A percentile compares a stretch with the other conserved stretches of the same genome.
Evolutionary conservation across 2,113 vertebrate genomes (phyloP).

Genomic region (Salvelinus namaycush): DNA sequence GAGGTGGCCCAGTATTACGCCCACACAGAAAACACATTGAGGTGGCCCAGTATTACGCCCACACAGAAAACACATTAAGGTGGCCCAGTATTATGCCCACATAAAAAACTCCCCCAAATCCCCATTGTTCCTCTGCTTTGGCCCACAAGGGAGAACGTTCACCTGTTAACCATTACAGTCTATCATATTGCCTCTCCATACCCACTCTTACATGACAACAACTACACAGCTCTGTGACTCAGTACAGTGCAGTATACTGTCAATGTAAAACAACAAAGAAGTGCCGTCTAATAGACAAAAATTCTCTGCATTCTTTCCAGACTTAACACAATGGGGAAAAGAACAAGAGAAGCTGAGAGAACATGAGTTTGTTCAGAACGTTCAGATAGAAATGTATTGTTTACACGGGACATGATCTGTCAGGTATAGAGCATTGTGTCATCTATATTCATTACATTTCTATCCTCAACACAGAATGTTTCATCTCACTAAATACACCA

Average conservation of each 20-base stretch:
- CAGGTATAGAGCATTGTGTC: no score
- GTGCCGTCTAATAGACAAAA: background rate
- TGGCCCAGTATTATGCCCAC: no score
- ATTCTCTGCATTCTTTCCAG: slow-evolving; percentile 4
- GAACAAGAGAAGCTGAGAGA: slow-evolving; percentile 22
- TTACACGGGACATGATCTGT: no score
- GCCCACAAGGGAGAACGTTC: slow-evolving; percentile 35
- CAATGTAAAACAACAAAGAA: background rate
- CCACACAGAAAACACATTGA: background rate
- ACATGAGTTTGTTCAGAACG: background rate
- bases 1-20: background rate
- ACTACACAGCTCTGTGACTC: slow-evolving; percentile 5
- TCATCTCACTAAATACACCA: no score
- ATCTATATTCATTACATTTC: no score
- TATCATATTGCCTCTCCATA: background rate
- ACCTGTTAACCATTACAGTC: slow-evolving; percentile 35
- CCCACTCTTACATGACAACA: slow-evolving; percentile 8
- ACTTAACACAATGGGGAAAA: slow-evolving; percentile 7
- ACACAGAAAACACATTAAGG: background rate
- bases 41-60: background rate
- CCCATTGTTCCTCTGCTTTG: slow-evolving; percentile 46
- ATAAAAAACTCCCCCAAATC: slow-evolving; percentile 32
- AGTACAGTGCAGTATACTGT: background rate
- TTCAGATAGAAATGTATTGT: no score
- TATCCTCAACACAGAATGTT: no score